Evolutionary conservation across 2,797 vertebrate species (phyloP).

Genomic region (Pteropus rufus): DNA sequence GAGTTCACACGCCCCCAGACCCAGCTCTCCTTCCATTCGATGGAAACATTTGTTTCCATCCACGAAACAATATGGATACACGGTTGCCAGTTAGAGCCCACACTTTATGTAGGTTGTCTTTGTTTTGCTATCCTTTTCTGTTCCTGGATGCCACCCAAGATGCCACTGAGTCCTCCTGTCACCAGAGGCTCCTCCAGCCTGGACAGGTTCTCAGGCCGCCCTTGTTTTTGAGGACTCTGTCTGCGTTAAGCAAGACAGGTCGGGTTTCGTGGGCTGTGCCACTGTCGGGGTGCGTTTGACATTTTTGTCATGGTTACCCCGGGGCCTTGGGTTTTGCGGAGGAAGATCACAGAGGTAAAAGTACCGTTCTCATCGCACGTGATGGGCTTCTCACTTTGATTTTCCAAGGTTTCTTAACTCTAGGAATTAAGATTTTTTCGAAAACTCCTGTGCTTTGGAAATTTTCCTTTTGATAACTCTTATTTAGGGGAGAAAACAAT

Average conservation of each 20-base stretch:
- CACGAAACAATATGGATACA: too few species aligned
- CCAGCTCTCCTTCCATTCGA: background rate
- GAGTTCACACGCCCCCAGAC: rapidly evolving
- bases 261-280: background rate
- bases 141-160: background rate
- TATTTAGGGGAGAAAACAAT: background rate
- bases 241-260: background rate
- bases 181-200: background rate
- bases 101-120: too few species aligned
- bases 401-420: background rate
- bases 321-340: background rate
- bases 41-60: too few species aligned
- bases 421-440: background rate
- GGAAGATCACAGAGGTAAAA: background rate
- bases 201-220: too few species aligned
- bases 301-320: background rate
- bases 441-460: background rate
- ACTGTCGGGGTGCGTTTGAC: background rate
- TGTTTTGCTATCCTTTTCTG: too few species aligned
- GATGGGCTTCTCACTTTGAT: background rate
- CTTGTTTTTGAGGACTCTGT: background rate
- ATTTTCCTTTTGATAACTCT: background rate
- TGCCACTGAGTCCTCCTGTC: background rate
- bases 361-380: background rate
- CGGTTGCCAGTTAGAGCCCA: too few species aligned